phyloP scores from a whole-genome alignment of 2,888 invertebrate genomes.

The Andrena bucephala region DNA sequence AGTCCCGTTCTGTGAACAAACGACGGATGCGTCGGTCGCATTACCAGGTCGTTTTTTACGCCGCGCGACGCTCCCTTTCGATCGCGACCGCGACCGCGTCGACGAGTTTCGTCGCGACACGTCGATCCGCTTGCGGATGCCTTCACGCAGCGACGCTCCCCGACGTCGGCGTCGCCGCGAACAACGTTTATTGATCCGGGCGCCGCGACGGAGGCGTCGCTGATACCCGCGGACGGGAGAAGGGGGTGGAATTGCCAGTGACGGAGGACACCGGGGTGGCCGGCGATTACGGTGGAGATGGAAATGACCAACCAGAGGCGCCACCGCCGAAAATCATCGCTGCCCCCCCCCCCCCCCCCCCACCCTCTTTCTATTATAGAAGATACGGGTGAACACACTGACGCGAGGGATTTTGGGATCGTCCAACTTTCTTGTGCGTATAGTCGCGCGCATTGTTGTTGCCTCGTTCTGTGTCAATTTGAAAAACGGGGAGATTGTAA shows the following conservation, averaged over 20 bases:
- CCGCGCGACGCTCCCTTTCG: conserved; percentile 50
- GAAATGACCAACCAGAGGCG: conserved; percentile 52
- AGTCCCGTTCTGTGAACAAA: conserved; percentile 40
- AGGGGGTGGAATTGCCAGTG: conserved; percentile 58
- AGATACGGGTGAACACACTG: neutral
- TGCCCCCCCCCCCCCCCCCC: neutral
- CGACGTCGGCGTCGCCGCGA: conserved; percentile 69
- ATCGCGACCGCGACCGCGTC: conserved; percentile 38
- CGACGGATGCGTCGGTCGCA: conserved; percentile 48
- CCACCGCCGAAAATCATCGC: conserved; percentile 54
- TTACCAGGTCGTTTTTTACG: conserved; percentile 44
- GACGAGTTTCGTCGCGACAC: conserved; percentile 59
- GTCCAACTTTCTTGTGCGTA: neutral
- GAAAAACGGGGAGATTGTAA: too few species aligned
- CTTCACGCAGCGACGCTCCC: conserved; percentile 71
- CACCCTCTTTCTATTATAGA: neutral
- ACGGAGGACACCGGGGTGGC: conserved; percentile 46
- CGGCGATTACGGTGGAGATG: conserved; percentile 42
- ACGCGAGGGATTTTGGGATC: neutral
- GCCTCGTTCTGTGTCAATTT: too few species aligned
- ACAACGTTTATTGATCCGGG: conserved; percentile 71
- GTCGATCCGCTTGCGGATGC: conserved; percentile 64
- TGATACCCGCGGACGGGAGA: conserved; percentile 52
- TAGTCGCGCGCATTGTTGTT: too few species aligned
- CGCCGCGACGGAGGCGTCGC: conserved; percentile 68